phyloP scores from a whole-genome alignment of 1,140 invertebrate species.

The Drosophila nebulosa region DNA sequence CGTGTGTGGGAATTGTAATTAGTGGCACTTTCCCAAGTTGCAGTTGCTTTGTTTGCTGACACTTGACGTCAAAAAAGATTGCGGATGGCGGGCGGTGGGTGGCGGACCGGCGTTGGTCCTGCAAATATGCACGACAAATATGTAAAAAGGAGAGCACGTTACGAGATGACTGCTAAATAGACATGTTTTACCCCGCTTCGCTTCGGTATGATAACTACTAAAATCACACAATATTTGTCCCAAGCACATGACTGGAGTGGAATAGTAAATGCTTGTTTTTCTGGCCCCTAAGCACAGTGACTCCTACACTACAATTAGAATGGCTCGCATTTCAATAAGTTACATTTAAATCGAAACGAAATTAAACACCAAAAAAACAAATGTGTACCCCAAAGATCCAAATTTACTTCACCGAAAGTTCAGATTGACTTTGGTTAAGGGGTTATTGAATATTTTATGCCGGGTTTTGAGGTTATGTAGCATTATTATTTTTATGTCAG shows the following conservation, averaged over 20 bases:
- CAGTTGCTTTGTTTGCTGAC: slow-evolving; percentile 64
- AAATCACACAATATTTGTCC: neutral
- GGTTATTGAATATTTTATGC: too few relatives aligned
- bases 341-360: too few relatives aligned
- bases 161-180: neutral
- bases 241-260: neutral
- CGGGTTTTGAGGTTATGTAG: too few relatives aligned
- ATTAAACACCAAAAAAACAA: too few relatives aligned
- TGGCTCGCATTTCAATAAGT: too few relatives aligned
- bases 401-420: too few relatives aligned
- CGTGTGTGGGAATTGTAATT: slow-evolving; percentile 70
- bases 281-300: neutral
- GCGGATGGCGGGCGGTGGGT: slow-evolving; percentile 38
- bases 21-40: slow-evolving; percentile 73
- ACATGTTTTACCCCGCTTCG: neutral
- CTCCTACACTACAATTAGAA: too few relatives aligned
- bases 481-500: too few relatives aligned
- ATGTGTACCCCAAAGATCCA: too few relatives aligned
- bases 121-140: slow-evolving; percentile 59
- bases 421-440: too few relatives aligned
- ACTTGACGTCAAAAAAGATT: slow-evolving; percentile 56
- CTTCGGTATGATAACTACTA: neutral
- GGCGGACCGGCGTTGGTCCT: too few relatives aligned
- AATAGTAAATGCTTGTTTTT: neutral
- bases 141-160: slow-evolving; percentile 52